Conservation (phyloP, 2,888 invertebrate species). For the Latrodectus hesperus region DNA sequence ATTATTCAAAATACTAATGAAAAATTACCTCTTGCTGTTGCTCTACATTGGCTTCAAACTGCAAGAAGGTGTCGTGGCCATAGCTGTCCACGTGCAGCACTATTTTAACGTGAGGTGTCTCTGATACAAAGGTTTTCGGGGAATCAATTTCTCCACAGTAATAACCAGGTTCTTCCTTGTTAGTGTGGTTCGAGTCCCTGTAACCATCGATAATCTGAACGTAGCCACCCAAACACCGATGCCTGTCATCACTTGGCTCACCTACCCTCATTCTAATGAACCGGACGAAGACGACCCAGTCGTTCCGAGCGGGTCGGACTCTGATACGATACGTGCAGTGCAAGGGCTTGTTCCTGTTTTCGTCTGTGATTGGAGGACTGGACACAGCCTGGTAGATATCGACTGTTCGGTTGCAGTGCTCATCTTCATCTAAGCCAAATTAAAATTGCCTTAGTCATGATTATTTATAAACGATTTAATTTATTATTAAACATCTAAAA, state of each 20-base stretch:
- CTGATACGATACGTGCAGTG: slow-evolving; percentile 93
- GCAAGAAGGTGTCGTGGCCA: slow-evolving; percentile 92
- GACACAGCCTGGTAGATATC: slow-evolving; percentile 94
- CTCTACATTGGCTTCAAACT: slow-evolving; percentile 90
- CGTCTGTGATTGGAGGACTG: slow-evolving; percentile 87
- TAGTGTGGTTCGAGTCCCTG: slow-evolving; percentile 69
- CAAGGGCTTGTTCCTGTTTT: slow-evolving; percentile 88
- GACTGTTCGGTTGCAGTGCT: slow-evolving; percentile 94
- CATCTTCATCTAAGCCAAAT: slow-evolving; percentile 77
- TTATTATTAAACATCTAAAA: no score
- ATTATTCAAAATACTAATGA: neutral
- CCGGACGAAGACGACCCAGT: slow-evolving; percentile 83
- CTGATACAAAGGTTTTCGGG: slow-evolving; percentile 94
- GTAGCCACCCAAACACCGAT: slow-evolving; percentile 67
- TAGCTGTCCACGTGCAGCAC: slow-evolving; percentile 94
- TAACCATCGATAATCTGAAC: slow-evolving; percentile 71
- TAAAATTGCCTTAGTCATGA: neutral
- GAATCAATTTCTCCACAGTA: slow-evolving; percentile 96
- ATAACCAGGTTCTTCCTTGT: slow-evolving; percentile 78
- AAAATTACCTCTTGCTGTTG: slow-evolving; percentile 84
- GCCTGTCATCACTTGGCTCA: slow-evolving; percentile 64
- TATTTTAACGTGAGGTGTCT: slow-evolving; percentile 93
- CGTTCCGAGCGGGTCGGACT: slow-evolving; percentile 89
- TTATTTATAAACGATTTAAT: no score
- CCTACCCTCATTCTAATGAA: slow-evolving; percentile 70